Base-by-base conservation (phyloP, 2,113 vertebrate species). In the Neodon shergylaensis region DNA sequence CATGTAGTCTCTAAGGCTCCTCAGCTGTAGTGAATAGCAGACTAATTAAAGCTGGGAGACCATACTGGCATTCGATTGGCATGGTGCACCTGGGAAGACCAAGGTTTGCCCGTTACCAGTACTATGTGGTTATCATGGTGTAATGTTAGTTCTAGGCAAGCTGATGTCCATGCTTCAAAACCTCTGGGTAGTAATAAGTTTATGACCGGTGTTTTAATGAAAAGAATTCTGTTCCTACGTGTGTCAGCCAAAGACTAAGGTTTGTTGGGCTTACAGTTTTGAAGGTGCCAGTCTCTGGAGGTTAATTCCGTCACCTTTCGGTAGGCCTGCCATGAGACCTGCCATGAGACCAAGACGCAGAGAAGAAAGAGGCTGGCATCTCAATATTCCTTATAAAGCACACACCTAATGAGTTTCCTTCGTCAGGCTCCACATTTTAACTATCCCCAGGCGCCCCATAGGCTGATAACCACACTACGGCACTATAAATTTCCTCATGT, bases 191-290 rank as follows among this genome's bases (percentile, higher is more conserved):
- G 90, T 74, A 47, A 26, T 61, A 63, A 86, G 58, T 19, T 77
- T 81, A 93, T 78, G 47, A 58, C 28, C 61, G 16, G 19, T 84
- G 47, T 78, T 92, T 72, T 63, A 52, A 52, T 88, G 85, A 95
- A 91, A 95, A 95, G 61, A 87, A 10, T 22, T 61, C 5, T 49
- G 26, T 88, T 81, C 65, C 31, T 66, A 19, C 42, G 73, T 24
- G 31, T 77, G 39, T 47, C 33, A 22, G 87, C 33, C 73, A 42
- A 89, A 89, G 26, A 73, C 36, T 42, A 28, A 42, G 7, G 2
- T 44, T 63, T 89, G 54, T 24, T 63, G 31, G 28, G 17, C 39
- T 77, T 63, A 36, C 72, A 16, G 28, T 77, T 33, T 63, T 22
- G 49, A 72, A 58, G 36, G 2, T 21, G 39, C 58, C 68, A 12